Base-by-base conservation (phyloP, 2,888 invertebrate species). In the Drosophila stalkeri region DNA sequence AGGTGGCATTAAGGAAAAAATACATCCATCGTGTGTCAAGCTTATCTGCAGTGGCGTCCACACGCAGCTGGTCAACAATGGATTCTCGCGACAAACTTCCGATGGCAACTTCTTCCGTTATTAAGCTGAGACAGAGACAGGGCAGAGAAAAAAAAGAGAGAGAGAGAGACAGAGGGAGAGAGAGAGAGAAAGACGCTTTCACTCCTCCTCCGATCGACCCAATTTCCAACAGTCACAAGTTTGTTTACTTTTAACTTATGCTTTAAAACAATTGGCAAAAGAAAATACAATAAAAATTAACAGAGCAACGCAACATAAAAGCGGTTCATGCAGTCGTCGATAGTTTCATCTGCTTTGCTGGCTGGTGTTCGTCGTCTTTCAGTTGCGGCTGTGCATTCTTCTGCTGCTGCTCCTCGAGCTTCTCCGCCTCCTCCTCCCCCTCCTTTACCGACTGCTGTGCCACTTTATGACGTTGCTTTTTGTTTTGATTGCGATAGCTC, bases 11-110 rank as follows among this genome's bases (percentile, higher is more conserved):
- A 94, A 87, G 33, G 95, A 96, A 68, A 94, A 94, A 78, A 93
- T 94, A 35, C 96, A 96, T 75, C 96, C 96, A 9, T 95, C 95
- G 92, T 96, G 95, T 85, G 95, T 97, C 55, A 96, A 97, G 93
- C 93, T 97, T 63, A 96, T 96, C 93, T 96, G 96, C 91, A 96
- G 96, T n/a, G 96, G 96, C 6, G 96, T 96, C 43, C 97, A 97
- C 92, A 95, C 95, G 16, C 96, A 96, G 78, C 95, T 96, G 92
- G 96, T 97, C 31, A 97, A 97, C 92, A 96, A 96, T 72, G 97
- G 97, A 3, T 97, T 95, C 93, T 96, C 96, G 68, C 94, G 97
- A 81, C 96, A 97, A 92, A 95, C 95, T 9, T 95, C 96, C 49
- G 97, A 96, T 79, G 96, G 96, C 81, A 95, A 95, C 57, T 94